phyloP scores from a whole-genome alignment of 1,140 invertebrate genomes.

The Antheraea mylitta region DNA sequence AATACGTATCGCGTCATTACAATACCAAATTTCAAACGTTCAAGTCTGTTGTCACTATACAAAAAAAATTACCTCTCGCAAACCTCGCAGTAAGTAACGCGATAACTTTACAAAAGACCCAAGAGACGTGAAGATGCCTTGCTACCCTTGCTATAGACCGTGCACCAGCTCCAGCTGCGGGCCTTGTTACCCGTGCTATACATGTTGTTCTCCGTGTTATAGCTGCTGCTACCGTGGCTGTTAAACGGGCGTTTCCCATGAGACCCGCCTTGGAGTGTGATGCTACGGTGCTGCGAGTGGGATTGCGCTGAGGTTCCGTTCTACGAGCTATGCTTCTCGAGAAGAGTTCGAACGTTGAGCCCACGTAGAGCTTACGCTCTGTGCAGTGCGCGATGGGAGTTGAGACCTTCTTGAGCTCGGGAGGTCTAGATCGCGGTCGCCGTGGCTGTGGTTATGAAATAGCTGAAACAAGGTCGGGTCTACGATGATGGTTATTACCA shows the following conservation, averaged over 20 bases:
- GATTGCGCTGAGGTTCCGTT: slow-evolving; percentile 13
- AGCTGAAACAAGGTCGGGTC: no score
- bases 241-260: slow-evolving; percentile 14
- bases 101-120: not conserved
- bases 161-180: slow-evolving; percentile 37
- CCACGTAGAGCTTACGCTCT: slow-evolving; percentile 17
- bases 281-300: not conserved
- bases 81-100: no score
- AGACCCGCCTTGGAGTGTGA: not conserved
- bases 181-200: slow-evolving; percentile 35
- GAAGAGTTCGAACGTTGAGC: slow-evolving; percentile 18
- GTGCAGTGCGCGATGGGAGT: not conserved
- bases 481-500: no score
- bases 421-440: slow-evolving; percentile 6
- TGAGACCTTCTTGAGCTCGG: slow-evolving; percentile 16
- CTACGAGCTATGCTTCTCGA: slow-evolving; percentile 16
- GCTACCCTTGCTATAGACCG: slow-evolving; percentile 40
- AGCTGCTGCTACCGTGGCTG: slow-evolving; percentile 37
- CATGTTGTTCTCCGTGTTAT: slow-evolving; percentile 42
- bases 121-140: slow-evolving; percentile 42
- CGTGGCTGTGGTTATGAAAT: not conserved
- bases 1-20: slow-evolving; percentile 12
- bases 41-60: slow-evolving; percentile 20
- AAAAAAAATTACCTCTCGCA: slow-evolving; percentile 17
- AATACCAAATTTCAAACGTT: slow-evolving; percentile 32